Evolutionary conservation across 1,140 invertebrate species (phyloP).

Genomic region (Sogatella furcifera): DNA sequence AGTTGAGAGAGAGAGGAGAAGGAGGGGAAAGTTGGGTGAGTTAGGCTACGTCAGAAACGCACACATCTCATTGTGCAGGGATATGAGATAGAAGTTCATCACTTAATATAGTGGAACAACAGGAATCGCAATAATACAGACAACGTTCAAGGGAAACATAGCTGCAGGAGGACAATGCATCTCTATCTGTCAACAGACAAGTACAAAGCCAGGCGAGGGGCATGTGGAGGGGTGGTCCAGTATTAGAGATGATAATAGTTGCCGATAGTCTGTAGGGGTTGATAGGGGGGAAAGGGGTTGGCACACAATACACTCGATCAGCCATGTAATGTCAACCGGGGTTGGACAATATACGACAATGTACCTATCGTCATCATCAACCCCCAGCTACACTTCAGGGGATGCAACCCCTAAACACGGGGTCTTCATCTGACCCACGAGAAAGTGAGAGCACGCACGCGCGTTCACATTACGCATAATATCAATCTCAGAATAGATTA

Average conservation of each 20-base stretch:
- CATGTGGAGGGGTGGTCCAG: not conserved
- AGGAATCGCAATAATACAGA: not conserved
- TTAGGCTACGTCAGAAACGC: not conserved
- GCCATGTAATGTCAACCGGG: not conserved
- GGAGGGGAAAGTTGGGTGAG: not conserved
- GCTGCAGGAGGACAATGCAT: not conserved
- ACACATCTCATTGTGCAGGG: not conserved
- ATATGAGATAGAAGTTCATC: not conserved
- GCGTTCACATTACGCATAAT: no score
- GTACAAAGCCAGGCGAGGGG: not conserved
- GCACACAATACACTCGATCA: not conserved
- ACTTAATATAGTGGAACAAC: constrained; percentile 3
- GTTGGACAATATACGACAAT: not conserved
- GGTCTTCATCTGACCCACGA: no score
- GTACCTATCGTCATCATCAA: no score
- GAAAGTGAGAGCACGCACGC: no score
- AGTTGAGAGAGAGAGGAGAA: not conserved
- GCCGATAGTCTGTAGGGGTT: not conserved
- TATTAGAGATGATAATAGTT: constrained; percentile 1
- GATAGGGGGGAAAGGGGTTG: not conserved
- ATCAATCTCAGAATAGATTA: no score
- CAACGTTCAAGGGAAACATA: not conserved
- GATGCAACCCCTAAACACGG: no score
- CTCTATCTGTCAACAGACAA: not conserved
- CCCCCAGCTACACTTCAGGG: no score